Percentiles rank a stretch among this genome's conserved stretches.
phyloP scores from a whole-genome alignment of 2,888 invertebrate genomes.

The Odontomyia ornata region DNA sequence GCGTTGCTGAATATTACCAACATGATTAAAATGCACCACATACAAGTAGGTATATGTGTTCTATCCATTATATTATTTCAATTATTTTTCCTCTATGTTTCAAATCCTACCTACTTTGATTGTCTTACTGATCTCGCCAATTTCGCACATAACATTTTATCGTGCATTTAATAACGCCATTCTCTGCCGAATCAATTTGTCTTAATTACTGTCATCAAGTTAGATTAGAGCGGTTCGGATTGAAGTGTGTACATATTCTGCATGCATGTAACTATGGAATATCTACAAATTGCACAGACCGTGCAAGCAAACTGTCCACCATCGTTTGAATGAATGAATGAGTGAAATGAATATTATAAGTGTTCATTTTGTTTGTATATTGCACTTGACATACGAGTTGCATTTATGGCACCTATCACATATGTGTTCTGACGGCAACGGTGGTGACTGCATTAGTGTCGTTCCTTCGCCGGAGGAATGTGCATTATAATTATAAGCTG shows the following conservation, averaged over 20 bases:
- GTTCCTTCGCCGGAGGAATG: neutral
- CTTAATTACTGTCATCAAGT: constrained; percentile 38
- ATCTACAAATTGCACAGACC: too few relatives aligned
- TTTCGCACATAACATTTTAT: constrained; percentile 11
- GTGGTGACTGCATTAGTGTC: neutral
- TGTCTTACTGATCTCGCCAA: constrained; percentile 10
- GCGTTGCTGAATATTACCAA: too few relatives aligned
- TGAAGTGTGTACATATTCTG: neutral
- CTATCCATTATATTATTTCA: neutral
- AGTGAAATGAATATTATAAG: neutral
- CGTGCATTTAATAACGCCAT: constrained; percentile 7
- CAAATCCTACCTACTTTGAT: neutral
- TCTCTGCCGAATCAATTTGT: constrained; percentile 14
- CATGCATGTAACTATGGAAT: neutral
- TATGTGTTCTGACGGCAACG: neutral
- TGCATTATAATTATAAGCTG: constrained; percentile 18
- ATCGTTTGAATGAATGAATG: neutral
- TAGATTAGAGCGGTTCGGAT: constrained; percentile 28
- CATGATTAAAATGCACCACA: too few relatives aligned
- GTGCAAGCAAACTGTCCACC: neutral
- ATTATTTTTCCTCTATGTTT: neutral
- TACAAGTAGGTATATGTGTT: neutral
- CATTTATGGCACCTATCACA: constrained; percentile 11
- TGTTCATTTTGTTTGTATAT: neutral
- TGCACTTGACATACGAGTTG: neutral